Percentiles rank a stretch among this genome's conserved stretches.
These are phyloP conservation scores for Chymomyza fuscimana DNA, from an alignment of 2,888 invertebrate species.

Conservation along the genomic window DNA sequence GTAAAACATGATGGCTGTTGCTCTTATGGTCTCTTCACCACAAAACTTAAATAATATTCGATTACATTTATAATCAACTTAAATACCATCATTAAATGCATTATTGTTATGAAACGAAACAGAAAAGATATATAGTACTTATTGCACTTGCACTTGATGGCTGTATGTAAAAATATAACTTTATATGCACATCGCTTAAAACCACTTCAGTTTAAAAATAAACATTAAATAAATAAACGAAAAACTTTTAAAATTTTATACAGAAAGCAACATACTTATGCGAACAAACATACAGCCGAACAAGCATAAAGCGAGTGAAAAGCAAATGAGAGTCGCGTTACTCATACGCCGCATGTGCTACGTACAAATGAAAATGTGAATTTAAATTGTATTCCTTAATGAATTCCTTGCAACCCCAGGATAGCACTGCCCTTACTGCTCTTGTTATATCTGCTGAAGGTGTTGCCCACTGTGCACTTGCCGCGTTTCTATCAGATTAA, in stretches of 20 bases:
- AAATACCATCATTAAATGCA: no score
- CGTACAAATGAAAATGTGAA: slow-evolving; percentile 59
- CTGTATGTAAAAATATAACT: no score
- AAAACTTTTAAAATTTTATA: slow-evolving; percentile 60
- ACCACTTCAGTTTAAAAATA: no score
- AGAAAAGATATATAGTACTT: no score
- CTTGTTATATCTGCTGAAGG: slow-evolving; percentile 40
- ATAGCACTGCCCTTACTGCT: slow-evolving; percentile 20
- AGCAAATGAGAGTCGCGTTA: slow-evolving; percentile 45
- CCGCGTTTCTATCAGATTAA: slow-evolving; percentile 52
- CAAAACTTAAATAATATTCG: no score
- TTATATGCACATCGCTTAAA: no score
- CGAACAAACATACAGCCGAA: no score
- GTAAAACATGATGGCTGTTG: no score
- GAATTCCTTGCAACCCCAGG: slow-evolving; percentile 41
- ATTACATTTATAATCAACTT: no score
- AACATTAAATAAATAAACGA: slow-evolving; percentile 55
- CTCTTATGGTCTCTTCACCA: no score
- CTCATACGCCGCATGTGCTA: slow-evolving; percentile 49
- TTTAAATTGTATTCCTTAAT: slow-evolving; percentile 73
- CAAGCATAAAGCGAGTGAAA: slow-evolving; percentile 13
- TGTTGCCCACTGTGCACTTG: not conserved
- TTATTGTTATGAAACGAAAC: no score
- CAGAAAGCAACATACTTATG: slow-evolving; percentile 13
- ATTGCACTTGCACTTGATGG: no score